Evolutionary conservation across 2,888 invertebrate genomes (phyloP).

Genomic region (Apantesis nais): DNA sequence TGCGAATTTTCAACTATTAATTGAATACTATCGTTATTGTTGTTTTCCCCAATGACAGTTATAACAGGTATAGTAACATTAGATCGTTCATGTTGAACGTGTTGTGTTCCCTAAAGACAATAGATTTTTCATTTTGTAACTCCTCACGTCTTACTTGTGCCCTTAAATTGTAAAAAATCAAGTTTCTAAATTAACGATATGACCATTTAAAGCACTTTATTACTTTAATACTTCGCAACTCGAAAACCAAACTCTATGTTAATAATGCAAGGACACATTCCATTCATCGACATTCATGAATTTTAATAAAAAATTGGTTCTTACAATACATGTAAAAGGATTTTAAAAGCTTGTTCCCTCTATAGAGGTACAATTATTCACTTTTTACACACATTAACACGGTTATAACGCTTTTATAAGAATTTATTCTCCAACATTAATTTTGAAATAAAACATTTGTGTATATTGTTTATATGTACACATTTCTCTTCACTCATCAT

Average conservation of each 20-base stretch:
- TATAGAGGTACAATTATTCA: background rate
- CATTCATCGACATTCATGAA: background rate
- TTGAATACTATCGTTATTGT: constrained; percentile 72
- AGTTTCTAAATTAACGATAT: no score
- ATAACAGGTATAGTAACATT: constrained; percentile 32
- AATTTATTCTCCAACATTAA: no score
- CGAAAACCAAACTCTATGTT: background rate
- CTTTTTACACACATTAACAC: background rate
- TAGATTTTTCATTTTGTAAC: no score
- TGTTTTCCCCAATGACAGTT: constrained; percentile 62
- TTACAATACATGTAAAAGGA: background rate
- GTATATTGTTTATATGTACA: no score
- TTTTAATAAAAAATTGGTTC: background rate
- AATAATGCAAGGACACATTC: background rate
- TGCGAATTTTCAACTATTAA: constrained; percentile 60
- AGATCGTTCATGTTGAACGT: no score
- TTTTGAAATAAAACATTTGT: no score
- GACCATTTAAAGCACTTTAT: no score
- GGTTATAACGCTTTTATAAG: no score
- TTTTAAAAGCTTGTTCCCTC: background rate
- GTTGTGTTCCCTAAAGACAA: no score
- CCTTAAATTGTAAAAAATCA: no score
- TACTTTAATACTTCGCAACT: background rate
- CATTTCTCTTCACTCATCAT: no score
- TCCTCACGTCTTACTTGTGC: no score